A percentile compares a stretch with the other conserved stretches of the same genome.
Evolutionary conservation across 2,113 vertebrate species (phyloP).

Genomic region (Actinemys pallida): DNA sequence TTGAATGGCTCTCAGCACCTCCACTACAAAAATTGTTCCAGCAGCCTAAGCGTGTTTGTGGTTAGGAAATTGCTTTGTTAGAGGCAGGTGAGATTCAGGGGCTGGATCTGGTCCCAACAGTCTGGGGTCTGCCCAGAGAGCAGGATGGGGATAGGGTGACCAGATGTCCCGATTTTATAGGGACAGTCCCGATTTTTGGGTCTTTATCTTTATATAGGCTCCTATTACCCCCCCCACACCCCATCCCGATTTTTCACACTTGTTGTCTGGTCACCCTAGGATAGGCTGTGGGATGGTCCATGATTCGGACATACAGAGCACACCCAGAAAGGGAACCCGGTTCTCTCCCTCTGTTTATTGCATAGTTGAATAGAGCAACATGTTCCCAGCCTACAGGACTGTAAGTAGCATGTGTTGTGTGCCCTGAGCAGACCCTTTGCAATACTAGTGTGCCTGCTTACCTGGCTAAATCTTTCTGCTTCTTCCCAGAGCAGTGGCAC

Average conservation of each 20-base stretch:
- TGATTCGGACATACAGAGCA: not conserved
- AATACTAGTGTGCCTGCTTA: not conserved
- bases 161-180: no score
- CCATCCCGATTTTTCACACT: no score
- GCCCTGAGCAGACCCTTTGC: not conserved
- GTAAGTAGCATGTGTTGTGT: not conserved
- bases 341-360: not conserved
- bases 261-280: no score
- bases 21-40: no score
- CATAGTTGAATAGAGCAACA: not conserved
- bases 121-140: not conserved
- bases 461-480: not conserved
- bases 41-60: not conserved
- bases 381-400: not conserved
- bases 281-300: not conserved
- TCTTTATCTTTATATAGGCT: no score
- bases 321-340: fast-evolving
- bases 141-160: not conserved
- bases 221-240: no score
- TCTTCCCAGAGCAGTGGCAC: not conserved
- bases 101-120: not conserved
- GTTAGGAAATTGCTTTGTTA: not conserved
- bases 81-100: not conserved
- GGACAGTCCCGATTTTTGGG: no score
- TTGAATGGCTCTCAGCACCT: no score